These are phyloP conservation scores for Drosophila bipectinata DNA, from an alignment of 1,140 invertebrate species.

Conservation along the genomic window DNA sequence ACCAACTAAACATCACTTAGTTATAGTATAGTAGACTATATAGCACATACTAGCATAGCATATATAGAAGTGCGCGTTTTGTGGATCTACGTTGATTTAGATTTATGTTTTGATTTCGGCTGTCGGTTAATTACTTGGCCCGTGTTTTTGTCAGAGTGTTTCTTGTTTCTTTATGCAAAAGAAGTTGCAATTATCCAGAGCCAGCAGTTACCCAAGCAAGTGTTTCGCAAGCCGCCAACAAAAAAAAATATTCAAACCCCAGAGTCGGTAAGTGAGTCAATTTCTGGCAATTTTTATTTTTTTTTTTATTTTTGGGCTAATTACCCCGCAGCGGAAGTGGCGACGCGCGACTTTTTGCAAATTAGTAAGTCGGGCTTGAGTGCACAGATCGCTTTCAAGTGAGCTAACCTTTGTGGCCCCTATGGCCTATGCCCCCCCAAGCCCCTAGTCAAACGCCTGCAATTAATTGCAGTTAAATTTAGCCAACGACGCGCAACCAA, in stretches of 20 bases:
- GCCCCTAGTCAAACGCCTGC: too few species aligned
- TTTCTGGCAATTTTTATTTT: conserved; percentile 11
- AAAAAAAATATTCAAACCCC: not conserved
- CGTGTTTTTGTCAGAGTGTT: not conserved
- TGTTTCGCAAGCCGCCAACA: conserved; percentile 11
- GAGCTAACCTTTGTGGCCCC: conserved; percentile 19
- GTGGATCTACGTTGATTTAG: conserved; percentile 31
- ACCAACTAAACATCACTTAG: conserved; percentile 18
- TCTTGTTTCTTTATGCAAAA: conserved; percentile 5
- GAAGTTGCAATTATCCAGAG: conserved; percentile 2
- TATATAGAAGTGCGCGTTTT: conserved; percentile 22
- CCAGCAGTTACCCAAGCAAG: conserved; percentile 4
- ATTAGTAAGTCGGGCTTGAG: conserved; percentile 55
- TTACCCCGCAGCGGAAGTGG: conserved; percentile 38
- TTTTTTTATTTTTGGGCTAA: conserved; percentile 32
- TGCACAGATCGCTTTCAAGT: conserved; percentile 48
- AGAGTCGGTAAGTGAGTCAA: conserved; percentile 33
- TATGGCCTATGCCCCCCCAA: not conserved
- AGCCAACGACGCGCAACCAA: conserved; percentile 35
- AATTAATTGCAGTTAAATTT: conserved; percentile 71
- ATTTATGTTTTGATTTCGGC: conserved; percentile 34
- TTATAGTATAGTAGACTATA: conserved; percentile 8
- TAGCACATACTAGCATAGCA: conserved; percentile 4
- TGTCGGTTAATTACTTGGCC: conserved; percentile 23
- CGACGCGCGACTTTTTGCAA: conserved; percentile 23